Conservation (phyloP, 2,888 invertebrate genomes). For the Asteroscopus sphinx region DNA sequence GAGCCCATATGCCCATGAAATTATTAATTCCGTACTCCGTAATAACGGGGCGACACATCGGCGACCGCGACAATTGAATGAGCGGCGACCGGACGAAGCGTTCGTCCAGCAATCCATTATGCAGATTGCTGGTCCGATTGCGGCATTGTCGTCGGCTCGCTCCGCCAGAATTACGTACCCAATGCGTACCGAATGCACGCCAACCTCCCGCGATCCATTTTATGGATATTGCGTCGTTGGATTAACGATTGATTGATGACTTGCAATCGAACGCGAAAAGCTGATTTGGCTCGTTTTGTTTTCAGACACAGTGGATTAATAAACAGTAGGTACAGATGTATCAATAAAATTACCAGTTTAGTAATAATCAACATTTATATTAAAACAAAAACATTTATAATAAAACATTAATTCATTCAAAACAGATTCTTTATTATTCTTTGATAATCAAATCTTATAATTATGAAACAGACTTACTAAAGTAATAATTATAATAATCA, state of each 20-base stretch:
- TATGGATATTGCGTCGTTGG: slow-evolving; percentile 82
- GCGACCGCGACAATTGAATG: slow-evolving; percentile 88
- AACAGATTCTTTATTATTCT: too few relatives aligned
- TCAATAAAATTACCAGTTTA: too few relatives aligned
- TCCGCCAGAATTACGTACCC: slow-evolving; percentile 77
- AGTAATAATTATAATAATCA: too few relatives aligned
- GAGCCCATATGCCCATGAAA: slow-evolving; percentile 68
- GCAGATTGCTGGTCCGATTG: slow-evolving; percentile 88
- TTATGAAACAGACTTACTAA: too few relatives aligned
- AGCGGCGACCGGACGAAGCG: slow-evolving; percentile 81
- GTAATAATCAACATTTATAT: too few relatives aligned
- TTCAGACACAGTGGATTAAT: slow-evolving; percentile 51
- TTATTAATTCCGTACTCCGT: slow-evolving; percentile 85
- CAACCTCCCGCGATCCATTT: slow-evolving; percentile 69
- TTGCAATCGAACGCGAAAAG: slow-evolving; percentile 65
- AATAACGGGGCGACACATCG: slow-evolving; percentile 86
- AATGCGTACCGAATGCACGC: slow-evolving; percentile 61
- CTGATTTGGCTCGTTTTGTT: slow-evolving; percentile 70
- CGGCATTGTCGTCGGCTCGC: slow-evolving; percentile 86
- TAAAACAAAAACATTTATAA: too few relatives aligned
- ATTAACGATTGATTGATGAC: slow-evolving; percentile 86
- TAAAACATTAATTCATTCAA: too few relatives aligned
- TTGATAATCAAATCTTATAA: too few relatives aligned
- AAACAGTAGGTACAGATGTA: slow-evolving; percentile 28
- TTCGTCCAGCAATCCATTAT: slow-evolving; percentile 89